These are phyloP conservation scores for Tetraneura akinire DNA, from an alignment of 1,140 invertebrate species.

Conservation along the genomic window DNA sequence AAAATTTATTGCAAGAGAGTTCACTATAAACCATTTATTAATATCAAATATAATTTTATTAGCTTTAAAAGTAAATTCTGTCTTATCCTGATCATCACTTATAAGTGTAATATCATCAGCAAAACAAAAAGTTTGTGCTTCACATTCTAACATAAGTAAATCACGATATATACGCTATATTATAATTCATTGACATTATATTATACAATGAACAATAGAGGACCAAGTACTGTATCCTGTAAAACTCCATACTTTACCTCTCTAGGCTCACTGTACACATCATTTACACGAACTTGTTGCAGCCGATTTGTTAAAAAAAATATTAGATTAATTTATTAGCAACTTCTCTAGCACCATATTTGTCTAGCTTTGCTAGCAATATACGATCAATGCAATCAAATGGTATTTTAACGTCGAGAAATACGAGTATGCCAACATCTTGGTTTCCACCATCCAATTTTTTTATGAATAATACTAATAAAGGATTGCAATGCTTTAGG, in stretches of 20 bases:
- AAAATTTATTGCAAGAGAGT: neutral
- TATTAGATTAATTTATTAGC: neutral
- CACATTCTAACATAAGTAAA: neutral
- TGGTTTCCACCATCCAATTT: neutral
- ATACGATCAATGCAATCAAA: neutral
- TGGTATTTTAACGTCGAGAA: neutral
- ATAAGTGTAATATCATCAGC: neutral
- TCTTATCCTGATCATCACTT: neutral
- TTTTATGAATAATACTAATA: neutral
- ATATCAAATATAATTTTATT: neutral
- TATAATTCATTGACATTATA: too few relatives aligned
- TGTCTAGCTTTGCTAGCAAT: neutral
- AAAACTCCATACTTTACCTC: neutral
- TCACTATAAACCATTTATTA: slow-evolving; percentile 3
- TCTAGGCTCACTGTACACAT: neutral
- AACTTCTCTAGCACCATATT: neutral
- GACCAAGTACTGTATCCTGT: slow-evolving; percentile 1
- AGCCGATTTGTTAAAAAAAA: neutral
- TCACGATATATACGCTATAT: too few relatives aligned
- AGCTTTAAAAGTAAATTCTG: neutral
- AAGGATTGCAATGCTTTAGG: neutral
- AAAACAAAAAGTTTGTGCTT: neutral
- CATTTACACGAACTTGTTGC: neutral
- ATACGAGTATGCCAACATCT: neutral
- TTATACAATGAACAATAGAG: neutral